Percentiles rank a stretch among this genome's conserved stretches.
Evolutionary conservation across 2,113 vertebrate genomes (phyloP).

Genomic region (Elephas maximus): DNA sequence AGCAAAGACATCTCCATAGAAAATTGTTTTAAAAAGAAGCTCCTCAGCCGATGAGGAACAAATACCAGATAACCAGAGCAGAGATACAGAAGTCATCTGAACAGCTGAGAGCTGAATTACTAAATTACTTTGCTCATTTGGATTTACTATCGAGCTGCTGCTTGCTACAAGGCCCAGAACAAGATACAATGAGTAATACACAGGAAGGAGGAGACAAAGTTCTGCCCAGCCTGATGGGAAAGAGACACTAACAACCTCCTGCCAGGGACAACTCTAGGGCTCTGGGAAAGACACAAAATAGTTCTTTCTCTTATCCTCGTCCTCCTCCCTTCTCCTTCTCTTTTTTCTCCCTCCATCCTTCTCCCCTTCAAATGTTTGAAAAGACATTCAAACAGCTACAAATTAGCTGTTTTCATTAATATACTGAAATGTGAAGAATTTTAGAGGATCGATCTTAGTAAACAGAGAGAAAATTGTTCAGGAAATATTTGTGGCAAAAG

Average conservation of each 20-base stretch:
- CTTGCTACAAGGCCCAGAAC: neutral
- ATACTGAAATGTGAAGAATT: neutral
- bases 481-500: slow-evolving; percentile 8
- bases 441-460: neutral
- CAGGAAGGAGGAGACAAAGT: neutral
- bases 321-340: neutral
- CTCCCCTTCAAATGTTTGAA: neutral
- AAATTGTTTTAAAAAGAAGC: neutral
- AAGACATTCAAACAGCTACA: neutral
- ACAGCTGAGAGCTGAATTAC: neutral
- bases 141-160: neutral
- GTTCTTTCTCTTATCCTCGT: neutral
- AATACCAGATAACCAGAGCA: neutral
- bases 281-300: neutral
- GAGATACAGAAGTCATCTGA: neutral
- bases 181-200: neutral
- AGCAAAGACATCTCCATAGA: neutral
- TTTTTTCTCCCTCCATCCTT: neutral
- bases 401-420: neutral
- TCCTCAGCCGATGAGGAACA: neutral
- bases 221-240: neutral
- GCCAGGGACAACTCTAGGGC: neutral
- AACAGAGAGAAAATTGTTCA: neutral
- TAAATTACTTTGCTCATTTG: neutral
- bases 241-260: neutral